Base-by-base conservation (phyloP, 1,140 invertebrate genomes). In the Penaeus indicus region DNA sequence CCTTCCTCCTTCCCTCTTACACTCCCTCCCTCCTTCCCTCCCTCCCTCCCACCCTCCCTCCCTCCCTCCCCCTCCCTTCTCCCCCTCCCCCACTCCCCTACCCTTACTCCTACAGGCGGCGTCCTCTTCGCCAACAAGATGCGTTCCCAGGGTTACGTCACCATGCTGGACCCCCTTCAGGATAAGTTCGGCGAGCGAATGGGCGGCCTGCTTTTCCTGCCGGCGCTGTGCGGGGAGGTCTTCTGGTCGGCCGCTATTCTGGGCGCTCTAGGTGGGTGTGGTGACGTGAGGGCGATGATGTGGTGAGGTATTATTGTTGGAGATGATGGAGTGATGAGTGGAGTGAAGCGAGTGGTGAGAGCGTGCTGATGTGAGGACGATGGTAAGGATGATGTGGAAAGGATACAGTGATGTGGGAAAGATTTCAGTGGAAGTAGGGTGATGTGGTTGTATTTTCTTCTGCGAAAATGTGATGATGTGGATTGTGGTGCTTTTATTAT, bases 111-210 rank as follows among this genome's bases (percentile, higher is more conserved):
- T 92, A 27, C 92, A 96, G 96, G 96, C 89, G 96, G 96, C 19
- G 92, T 96, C 42, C 94, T 97, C 89, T 97, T 97, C 92, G 96
- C 96, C 5, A 95, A 95, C 91, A 95, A 95, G 89, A 97, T 97
- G 96, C 93, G 96, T 88, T 94, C 95, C 90, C 94, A 96, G 90
- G 96, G 96, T 22, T 96, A 97, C 92, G 95, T 97, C n/a, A 97
- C 96, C 0, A 96, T 97, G 96, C 92, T 97, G 92, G 96, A 97
- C 92, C 96, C 96, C 2, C 96, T 97, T 92, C 95, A 96, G 93
- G 94, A 95, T 86, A 95, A 93, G 91, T 97, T 96, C 92, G 96
- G 96, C 25, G 94, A 95, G 90, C 93, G 96, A 62, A 95, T 97
- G 92, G 96, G 96, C 42, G 96, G 96, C 1, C 92, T 97, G 25